These are phyloP conservation scores for Polypterus bichir DNA, from an alignment of 2,113 vertebrate genomes.

Conservation along the genomic window DNA sequence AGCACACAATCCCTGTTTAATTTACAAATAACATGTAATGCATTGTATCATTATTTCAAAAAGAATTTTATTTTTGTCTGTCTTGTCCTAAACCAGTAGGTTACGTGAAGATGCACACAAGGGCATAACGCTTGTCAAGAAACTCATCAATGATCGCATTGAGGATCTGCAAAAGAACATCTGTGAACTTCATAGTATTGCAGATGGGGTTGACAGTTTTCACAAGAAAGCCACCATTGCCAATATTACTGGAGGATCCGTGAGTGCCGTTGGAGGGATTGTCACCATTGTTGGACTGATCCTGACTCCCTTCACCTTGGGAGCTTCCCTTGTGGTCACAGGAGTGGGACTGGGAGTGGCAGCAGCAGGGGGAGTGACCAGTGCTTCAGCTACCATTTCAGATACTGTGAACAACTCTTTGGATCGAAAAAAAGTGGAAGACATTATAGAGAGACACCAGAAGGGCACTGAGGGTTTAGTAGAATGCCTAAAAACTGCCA, in stretches of 20 bases:
- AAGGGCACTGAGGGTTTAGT: conserved; percentile 39
- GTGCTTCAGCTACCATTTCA: conserved; percentile 49
- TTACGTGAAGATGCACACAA: conserved; percentile 30
- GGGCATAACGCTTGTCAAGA: conserved; percentile 53
- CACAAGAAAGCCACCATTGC: conserved; percentile 39
- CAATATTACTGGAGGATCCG: conserved; percentile 42
- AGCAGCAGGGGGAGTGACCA: conserved; percentile 51
- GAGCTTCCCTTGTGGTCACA: conserved; percentile 46
- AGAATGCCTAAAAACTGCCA: conserved; percentile 29
- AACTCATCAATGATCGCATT: conserved; percentile 46
- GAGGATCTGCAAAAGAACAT: background rate
- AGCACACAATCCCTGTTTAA: no score
- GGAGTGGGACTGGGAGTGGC: conserved; percentile 52
- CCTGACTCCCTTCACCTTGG: conserved; percentile 51
- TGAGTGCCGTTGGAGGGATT: conserved; percentile 46
- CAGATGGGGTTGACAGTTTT: conserved; percentile 38
- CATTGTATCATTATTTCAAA: no score
- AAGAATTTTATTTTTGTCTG: no score
- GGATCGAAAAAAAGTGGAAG: conserved; percentile 53
- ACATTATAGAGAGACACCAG: conserved; percentile 49
- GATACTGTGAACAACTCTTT: conserved; percentile 46
- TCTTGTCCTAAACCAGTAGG: no score
- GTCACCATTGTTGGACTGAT: conserved; percentile 53
- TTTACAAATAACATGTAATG: no score
- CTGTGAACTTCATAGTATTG: conserved; percentile 11